A percentile compares a stretch with the other conserved stretches of the same genome.
Conservation (phyloP, 2,113 vertebrate species). For the Craseonycteris thonglongyai region DNA sequence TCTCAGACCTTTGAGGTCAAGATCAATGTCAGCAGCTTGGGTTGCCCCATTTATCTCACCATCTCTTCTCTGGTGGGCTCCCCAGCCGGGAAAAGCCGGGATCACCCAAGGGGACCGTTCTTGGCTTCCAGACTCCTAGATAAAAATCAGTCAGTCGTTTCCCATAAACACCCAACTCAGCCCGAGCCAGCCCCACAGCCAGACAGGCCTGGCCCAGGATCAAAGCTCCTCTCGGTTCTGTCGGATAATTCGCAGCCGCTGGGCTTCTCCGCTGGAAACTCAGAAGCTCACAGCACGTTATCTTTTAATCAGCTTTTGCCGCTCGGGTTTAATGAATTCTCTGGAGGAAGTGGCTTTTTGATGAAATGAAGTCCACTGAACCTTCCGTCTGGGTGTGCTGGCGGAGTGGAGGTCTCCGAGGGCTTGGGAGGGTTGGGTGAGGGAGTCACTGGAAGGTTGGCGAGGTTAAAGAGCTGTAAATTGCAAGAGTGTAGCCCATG, state of each 20-base stretch:
- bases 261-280: not conserved
- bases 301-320: conserved; percentile 42
- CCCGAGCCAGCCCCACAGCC: not conserved
- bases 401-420: not conserved
- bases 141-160: not conserved
- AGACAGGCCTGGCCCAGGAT: not conserved
- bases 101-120: not conserved
- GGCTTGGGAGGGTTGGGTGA: too few species aligned
- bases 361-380: not conserved
- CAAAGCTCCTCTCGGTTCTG: not conserved
- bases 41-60: not conserved
- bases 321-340: conserved; percentile 24
- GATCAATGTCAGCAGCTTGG: not conserved
- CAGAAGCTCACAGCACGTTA: not conserved
- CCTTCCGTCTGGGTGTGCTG: not conserved
- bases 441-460: not conserved
- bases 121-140: not conserved
- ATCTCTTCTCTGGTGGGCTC: not conserved
- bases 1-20: not conserved
- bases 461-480: not conserved
- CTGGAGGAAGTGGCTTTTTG: not conserved
- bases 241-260: not conserved
- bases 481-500: accelerated
- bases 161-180: not conserved
- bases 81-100: not conserved